Evolutionary conservation across 2,113 vertebrate species (phyloP), one percentile per base, ranked within the genome.

Genomic region (Pseudonaja textilis): DNA sequence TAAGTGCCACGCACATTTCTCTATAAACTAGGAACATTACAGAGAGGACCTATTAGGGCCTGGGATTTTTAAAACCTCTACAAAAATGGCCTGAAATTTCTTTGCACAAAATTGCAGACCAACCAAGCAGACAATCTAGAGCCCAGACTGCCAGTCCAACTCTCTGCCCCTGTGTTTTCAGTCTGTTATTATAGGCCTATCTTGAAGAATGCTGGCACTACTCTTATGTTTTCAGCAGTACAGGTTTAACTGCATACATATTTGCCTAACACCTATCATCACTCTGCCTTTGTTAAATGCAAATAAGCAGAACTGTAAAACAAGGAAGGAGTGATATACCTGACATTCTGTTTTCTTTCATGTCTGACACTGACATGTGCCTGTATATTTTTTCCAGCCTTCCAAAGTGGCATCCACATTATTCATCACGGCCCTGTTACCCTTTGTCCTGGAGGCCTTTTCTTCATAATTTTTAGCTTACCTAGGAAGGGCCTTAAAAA

Each of bases 401-500:
- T 96, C 97, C 95, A 95, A 93, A 96, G 92, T 91, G 87, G 94
- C 96, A 95, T 95, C 97, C 96, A 64, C 95, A 98, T 98, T 97
- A 97, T 97, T 97, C 96, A 96, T 96, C 97, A 96, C 88, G 93
- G 95, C 95, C 94, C 96, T 87, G 81, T 95, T 97, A 97, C 97
- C 97, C 98, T 99, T 99, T 98, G 97, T 99, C 98, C 97, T 23
- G 91, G 96, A 95, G 97, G 97, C 96, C 98, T 98, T 97, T 98
- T 97, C 98, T 97, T 98, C 98, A 98, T 98, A 98, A 98, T 98
- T 98, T 98, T 98, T 97, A 98, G 98, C 98, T 98, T 98, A 99
- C 98, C 98, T 99, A 99, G 98, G 98, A 98, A 98, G 98, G 69
- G 98, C 98, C 98, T 99, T 99, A 98, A 98, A 98, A 99, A 99